Conservation (phyloP, 2,888 invertebrate genomes). For the Dicyrtoma fusca region DNA sequence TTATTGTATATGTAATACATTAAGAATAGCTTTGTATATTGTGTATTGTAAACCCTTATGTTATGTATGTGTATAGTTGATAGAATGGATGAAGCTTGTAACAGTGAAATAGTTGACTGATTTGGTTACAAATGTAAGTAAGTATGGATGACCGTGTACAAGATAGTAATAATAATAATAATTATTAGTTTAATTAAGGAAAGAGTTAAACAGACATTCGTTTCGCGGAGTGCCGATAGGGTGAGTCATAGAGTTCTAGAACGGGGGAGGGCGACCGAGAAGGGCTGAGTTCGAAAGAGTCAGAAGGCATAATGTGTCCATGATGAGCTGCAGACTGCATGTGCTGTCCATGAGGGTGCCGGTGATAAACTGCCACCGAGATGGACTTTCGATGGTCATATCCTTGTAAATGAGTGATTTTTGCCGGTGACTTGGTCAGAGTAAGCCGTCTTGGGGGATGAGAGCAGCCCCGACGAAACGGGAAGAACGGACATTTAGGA, state of each 20-base stretch:
- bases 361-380: constrained; percentile 55
- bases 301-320: constrained; percentile 56
- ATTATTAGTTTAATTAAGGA: constrained; percentile 5
- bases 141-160: too few relatives aligned
- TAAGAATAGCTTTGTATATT: too few relatives aligned
- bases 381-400: constrained; percentile 48
- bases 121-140: too few relatives aligned
- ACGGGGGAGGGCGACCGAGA: constrained; percentile 54
- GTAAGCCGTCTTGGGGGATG: constrained; percentile 54
- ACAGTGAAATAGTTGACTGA: too few relatives aligned
- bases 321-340: constrained; percentile 39
- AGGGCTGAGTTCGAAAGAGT: constrained; percentile 55
- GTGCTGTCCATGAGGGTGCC: constrained; percentile 37
- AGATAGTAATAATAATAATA: not conserved
- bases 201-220: constrained; percentile 55
- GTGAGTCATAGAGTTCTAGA: constrained; percentile 55
- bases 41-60: too few relatives aligned
- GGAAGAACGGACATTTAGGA: constrained; percentile 52
- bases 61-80: too few relatives aligned
- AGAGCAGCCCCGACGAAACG: constrained; percentile 48
- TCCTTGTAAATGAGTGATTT: constrained; percentile 54
- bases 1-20: too few relatives aligned
- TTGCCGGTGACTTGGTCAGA: constrained; percentile 56
- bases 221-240: constrained; percentile 49
- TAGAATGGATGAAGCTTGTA: too few relatives aligned